phyloP scores from a whole-genome alignment of 2,113 vertebrate genomes.

The Colaptes auratus region DNA sequence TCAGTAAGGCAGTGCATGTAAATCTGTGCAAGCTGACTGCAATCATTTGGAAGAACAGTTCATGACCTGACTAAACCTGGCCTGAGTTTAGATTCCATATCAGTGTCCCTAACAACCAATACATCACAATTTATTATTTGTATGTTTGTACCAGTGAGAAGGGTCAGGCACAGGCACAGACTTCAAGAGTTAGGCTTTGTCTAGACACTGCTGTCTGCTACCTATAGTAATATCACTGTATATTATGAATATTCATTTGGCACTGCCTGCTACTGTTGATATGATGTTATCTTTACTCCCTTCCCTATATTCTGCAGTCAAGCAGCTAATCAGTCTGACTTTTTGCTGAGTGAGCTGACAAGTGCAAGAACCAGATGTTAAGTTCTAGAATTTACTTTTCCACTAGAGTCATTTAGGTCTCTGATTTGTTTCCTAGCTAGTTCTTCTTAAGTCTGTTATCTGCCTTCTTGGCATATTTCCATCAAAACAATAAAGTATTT shows the following conservation, averaged over 20 bases:
- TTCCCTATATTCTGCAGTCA: background rate
- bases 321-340: slow-evolving; percentile 27
- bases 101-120: background rate
- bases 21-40: background rate
- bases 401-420: slow-evolving; percentile 42
- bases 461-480: slow-evolving; percentile 45
- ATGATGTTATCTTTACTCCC: background rate
- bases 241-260: background rate
- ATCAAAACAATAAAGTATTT: slow-evolving; percentile 24
- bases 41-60: background rate
- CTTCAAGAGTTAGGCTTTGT: background rate
- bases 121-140: background rate
- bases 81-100: background rate
- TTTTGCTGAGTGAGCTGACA: slow-evolving; percentile 54
- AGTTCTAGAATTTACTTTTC: slow-evolving; percentile 59
- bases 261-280: slow-evolving; percentile 10
- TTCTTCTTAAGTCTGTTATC: slow-evolving; percentile 58
- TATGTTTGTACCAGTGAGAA: background rate
- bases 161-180: background rate
- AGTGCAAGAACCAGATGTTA: slow-evolving; percentile 56
- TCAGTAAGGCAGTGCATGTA: background rate
- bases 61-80: background rate
- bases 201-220: background rate
- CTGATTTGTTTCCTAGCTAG: slow-evolving; percentile 57
- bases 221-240: background rate